A percentile compares a stretch with the other conserved stretches of the same genome.
phyloP scores from a whole-genome alignment of 2,888 invertebrate species.

The Eucriotettix oculatus region DNA sequence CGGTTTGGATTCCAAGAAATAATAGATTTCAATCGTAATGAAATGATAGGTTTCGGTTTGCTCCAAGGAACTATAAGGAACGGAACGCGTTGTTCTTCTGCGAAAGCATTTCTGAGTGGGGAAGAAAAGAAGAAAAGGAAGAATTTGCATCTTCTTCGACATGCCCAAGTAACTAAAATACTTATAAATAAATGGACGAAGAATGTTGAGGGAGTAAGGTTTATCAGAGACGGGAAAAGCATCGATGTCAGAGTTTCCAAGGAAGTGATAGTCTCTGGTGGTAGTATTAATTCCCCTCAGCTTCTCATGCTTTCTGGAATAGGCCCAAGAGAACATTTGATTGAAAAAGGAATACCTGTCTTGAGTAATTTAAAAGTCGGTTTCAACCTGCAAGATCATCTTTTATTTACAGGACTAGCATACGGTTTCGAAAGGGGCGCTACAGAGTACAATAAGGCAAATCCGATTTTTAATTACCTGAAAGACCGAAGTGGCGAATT shows the following conservation, averaged over 20 bases:
- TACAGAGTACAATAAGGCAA: too few relatives aligned
- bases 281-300: neutral
- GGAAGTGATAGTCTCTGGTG: neutral
- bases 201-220: slow-evolving; percentile 50
- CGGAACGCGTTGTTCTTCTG: slow-evolving; percentile 33
- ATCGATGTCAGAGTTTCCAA: slow-evolving; percentile 15
- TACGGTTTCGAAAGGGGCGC: neutral
- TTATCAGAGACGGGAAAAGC: slow-evolving; percentile 31
- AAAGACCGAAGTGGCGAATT: slow-evolving; percentile 28
- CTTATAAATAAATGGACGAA: slow-evolving; percentile 45
- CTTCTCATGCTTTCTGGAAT: neutral
- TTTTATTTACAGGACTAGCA: neutral
- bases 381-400: neutral
- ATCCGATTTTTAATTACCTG: slow-evolving; percentile 20
- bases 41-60: neutral
- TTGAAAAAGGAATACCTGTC: neutral
- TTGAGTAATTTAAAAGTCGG: neutral
- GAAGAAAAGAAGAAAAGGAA: slow-evolving; percentile 30
- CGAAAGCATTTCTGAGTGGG: slow-evolving; percentile 44
- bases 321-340: neutral
- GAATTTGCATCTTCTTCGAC: slow-evolving; percentile 50
- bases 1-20: neutral
- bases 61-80: slow-evolving; percentile 24
- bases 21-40: neutral
- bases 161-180: slow-evolving; percentile 42